These are phyloP conservation scores for Ailurus styani DNA, from an alignment of 2,113 vertebrate species.

Conservation along the genomic window DNA sequence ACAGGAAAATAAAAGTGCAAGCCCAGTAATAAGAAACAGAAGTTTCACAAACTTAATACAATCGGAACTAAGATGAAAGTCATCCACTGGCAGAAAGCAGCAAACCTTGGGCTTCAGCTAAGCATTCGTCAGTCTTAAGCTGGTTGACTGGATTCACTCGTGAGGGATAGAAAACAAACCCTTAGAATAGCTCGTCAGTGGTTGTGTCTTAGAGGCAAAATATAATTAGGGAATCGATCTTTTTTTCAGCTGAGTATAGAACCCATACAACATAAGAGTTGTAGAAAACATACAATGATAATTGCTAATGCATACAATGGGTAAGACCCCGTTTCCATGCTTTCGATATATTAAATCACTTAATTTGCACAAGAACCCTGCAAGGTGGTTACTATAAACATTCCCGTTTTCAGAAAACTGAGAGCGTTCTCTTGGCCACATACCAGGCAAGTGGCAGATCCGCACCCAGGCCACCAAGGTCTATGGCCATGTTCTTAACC, in stretches of 20 bases:
- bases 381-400: neutral
- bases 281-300: neutral
- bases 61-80: neutral
- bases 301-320: neutral
- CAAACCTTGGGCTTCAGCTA: neutral
- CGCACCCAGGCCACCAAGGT: too few species aligned
- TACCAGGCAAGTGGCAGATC: neutral
- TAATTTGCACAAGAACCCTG: neutral
- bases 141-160: neutral
- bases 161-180: neutral
- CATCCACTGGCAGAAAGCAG: neutral
- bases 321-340: neutral
- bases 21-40: neutral
- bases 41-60: neutral
- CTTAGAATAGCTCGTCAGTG: neutral
- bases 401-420: constrained; percentile 2
- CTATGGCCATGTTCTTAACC: neutral
- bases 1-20: neutral
- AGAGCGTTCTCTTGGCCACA: neutral
- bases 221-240: neutral
- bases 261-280: too few species aligned
- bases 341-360: neutral
- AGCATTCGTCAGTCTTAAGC: neutral
- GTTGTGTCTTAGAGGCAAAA: neutral
- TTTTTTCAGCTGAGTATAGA: neutral